Base-by-base conservation (phyloP, 1,140 invertebrate genomes). In the Triops longicaudatus region DNA sequence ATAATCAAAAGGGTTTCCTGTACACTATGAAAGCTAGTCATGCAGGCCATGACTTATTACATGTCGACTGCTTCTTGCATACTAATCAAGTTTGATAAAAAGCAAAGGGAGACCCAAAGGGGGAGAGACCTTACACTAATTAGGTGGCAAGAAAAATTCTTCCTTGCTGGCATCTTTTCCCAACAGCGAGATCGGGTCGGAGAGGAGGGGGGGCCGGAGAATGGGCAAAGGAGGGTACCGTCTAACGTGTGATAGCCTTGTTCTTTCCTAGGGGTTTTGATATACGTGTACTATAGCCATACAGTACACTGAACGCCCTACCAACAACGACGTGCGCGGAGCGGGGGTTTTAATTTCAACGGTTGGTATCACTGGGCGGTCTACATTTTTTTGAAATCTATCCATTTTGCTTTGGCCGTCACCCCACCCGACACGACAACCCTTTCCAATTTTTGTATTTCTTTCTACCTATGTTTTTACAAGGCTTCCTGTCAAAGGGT, bases 21-120 rank as follows among this genome's bases (percentile, higher is more conserved):
- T 63, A 63, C 50, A 22, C 50, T 63, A 22, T 63, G 14, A 5
- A 63, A 22, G 50, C 50, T 63, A 63, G 50, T 63, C 50, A 63
- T 63, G 50, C 50, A 63, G 50, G 50, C 50, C 50, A 63, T 63
- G 50, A 63, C 50, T 63, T 63, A 63, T 63, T 63, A 63, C 50
- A 63, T 63, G 50, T 63, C 50, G 50, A 63, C 50, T 63, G 50
- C 50, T 22, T 63, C n/a, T 63, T 63, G 50, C 50, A 63, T 63
- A 63, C 50, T 63, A 63, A 63, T 63, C 50, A 63, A 63, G n/a
- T 22, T 63, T 63, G 50, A 63, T 63, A 63, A 63, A 63, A 63
- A 10, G 22, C 14, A 63, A 63, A 22, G 50, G 50, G 50, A 22
- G 50, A 63, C 22, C 50, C 50, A 63, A 63, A 63, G 50, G 50